Percentiles rank a stretch among this genome's conserved stretches.
phyloP scores from a whole-genome alignment of 1,140 invertebrate genomes.

The Solen grandis region DNA sequence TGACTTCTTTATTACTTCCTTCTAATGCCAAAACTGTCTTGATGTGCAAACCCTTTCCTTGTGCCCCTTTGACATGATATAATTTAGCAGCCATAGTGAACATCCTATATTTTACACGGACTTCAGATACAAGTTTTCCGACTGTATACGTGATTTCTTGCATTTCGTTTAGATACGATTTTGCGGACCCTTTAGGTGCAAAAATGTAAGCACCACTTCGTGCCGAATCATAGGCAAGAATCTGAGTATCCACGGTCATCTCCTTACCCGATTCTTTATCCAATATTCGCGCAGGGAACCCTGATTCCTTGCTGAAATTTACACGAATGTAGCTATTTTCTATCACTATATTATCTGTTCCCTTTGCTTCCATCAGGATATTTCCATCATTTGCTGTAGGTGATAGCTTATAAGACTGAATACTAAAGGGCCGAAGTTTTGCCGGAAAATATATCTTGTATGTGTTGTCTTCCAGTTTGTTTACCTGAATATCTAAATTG shows the following conservation, averaged over 20 bases:
- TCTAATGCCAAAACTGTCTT: constrained; percentile 81
- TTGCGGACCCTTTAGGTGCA: constrained; percentile 71
- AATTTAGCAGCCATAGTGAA: constrained; percentile 68
- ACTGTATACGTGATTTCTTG: neutral
- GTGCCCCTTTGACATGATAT: constrained; percentile 19
- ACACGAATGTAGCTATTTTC: constrained; percentile 22
- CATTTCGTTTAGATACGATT: neutral
- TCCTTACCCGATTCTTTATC: neutral
- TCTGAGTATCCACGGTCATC: constrained; percentile 73
- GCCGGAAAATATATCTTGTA: constrained; percentile 2
- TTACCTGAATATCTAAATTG: neutral
- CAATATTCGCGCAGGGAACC: constrained; percentile 13
- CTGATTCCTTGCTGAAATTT: constrained; percentile 17
- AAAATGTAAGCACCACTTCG: constrained; percentile 52
- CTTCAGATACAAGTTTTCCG: constrained; percentile 87
- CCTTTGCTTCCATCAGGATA: neutral
- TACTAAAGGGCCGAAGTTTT: neutral
- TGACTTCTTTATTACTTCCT: constrained; percentile 80
- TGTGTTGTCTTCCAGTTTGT: neutral
- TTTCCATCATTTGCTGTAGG: neutral
- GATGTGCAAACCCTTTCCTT: constrained; percentile 86
- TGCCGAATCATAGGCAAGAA: constrained; percentile 15
- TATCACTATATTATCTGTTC: constrained; percentile 8
- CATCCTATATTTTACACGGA: constrained; percentile 83
- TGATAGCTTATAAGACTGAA: neutral